A percentile compares a stretch with the other conserved stretches of the same genome.
Evolutionary conservation across 2,797 vertebrate genomes (phyloP).

Genomic region (Octomys mimax): DNA sequence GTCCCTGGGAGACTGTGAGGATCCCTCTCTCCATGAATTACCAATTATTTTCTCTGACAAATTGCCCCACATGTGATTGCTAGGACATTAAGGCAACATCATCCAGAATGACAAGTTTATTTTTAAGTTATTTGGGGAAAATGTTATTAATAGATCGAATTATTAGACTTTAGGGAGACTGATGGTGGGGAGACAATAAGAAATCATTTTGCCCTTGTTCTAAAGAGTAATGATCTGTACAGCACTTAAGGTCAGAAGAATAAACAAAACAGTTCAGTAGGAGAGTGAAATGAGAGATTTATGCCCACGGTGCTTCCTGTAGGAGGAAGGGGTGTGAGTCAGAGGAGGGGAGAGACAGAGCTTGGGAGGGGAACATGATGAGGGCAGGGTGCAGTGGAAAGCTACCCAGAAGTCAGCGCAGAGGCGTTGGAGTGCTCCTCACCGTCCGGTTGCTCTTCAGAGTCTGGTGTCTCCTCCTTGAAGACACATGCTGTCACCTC

Average conservation of each 20-base stretch:
- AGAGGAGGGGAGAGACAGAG: not conserved
- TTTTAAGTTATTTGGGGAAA: conserved; percentile 59
- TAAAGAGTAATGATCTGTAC: not conserved
- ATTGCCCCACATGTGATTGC: not conserved
- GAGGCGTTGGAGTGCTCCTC: not conserved
- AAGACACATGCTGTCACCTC: not conserved
- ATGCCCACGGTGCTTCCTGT: not conserved
- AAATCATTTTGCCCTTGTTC: conserved; percentile 10
- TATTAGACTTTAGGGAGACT: conserved; percentile 34
- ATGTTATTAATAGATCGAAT: conserved; percentile 38
- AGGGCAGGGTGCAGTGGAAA: not conserved
- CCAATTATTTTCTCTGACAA: not conserved
- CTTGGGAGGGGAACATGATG: not conserved
- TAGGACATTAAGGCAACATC: conserved; percentile 40
- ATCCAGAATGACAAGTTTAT: conserved; percentile 51
- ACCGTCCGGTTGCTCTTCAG: not conserved
- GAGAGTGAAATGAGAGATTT: not conserved
- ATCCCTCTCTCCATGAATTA: not conserved
- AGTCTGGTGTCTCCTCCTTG: not conserved
- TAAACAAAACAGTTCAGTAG: not conserved
- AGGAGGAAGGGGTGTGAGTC: not conserved
- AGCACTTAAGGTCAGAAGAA: not conserved
- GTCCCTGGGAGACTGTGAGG: not conserved
- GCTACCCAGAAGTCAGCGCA: not conserved
- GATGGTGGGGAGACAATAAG: conserved; percentile 26